Percentiles rank a stretch among this genome's conserved stretches.
Evolutionary conservation across 1,140 invertebrate genomes (phyloP).

Genomic region (Aporrectodea caliginosa): DNA sequence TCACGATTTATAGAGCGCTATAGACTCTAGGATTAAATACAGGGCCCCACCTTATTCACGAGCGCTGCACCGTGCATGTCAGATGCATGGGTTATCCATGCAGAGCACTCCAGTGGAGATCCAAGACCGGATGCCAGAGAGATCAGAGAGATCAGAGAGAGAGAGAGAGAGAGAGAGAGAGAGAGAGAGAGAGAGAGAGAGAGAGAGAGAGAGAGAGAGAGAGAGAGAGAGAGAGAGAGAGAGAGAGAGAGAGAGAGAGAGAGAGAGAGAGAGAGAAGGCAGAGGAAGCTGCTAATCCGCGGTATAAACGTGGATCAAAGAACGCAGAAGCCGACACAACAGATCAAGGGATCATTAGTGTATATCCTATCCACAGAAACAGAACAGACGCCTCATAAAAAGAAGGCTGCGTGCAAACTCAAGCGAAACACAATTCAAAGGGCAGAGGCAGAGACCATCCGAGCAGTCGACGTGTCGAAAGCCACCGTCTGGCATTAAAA

Average conservation of each 20-base stretch:
- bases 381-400: neutral
- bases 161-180: neutral
- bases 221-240: constrained; percentile 1
- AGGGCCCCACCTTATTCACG: too few relatives aligned
- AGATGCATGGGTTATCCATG: too few relatives aligned
- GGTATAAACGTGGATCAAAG: neutral
- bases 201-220: constrained; percentile 1
- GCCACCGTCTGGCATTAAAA: too few relatives aligned
- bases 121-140: too few relatives aligned
- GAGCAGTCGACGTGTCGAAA: too few relatives aligned
- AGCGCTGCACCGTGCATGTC: too few relatives aligned
- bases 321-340: neutral
- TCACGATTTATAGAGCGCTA: too few relatives aligned
- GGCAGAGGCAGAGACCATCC: too few relatives aligned
- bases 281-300: neutral
- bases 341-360: neutral
- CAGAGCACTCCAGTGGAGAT: too few relatives aligned
- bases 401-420: neutral
- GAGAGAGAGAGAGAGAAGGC: neutral
- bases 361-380: neutral
- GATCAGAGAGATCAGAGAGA: too few relatives aligned
- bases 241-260: neutral
- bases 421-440: neutral
- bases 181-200: neutral
- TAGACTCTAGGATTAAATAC: too few relatives aligned